Base-by-base conservation (phyloP, 2,888 invertebrate species). In the Glaucopsyche alexis region DNA sequence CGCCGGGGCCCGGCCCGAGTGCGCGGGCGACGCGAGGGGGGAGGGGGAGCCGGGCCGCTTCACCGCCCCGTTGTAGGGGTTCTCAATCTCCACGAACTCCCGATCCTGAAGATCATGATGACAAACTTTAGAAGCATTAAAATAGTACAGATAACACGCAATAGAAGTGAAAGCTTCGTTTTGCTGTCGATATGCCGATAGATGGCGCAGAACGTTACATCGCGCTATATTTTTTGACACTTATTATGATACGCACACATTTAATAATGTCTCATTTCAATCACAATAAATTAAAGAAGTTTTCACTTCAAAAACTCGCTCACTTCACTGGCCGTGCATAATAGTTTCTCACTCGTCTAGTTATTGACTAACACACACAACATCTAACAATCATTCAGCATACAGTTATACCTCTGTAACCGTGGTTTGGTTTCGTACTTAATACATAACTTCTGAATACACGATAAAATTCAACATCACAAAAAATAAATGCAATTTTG, bases 41-140 rank as follows among this genome's bases (percentile, higher is more conserved):
- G 97, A 97, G 67, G 97, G 97, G 70, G 97, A 97, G 13, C 97
- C 97, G 1, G 98, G 98, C 85, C 98, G 94, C 91, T 98, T 98
- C 71, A 97, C 97, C 80, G 97, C 97, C 19, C 98, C 98, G 90
- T 98, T 99, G 93, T 95, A 98, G 38, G 98, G 97, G 84, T 97
- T 96, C 87, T 99, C 99, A 94, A 98, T 95, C 93, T 99, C 99
- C 79, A 98, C 97, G 93, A 99, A 99, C 92, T 99, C 98, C 74
- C 99, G 96, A 91, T 99, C 98, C 98, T 98, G 94, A 65, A 84
- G 84, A 16, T 38, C 11, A 16, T 60, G 13, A 60, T 11, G 13
- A 7, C 7, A 13, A 29, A 1, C 7, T 60, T 60, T 38, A 60
- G 4, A 38, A 38, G 29, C 13, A 60, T 0, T 4, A 38, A 60